These are phyloP conservation scores for Lagria hirta DNA, from an alignment of 2,888 invertebrate genomes.

Conservation along the genomic window DNA sequence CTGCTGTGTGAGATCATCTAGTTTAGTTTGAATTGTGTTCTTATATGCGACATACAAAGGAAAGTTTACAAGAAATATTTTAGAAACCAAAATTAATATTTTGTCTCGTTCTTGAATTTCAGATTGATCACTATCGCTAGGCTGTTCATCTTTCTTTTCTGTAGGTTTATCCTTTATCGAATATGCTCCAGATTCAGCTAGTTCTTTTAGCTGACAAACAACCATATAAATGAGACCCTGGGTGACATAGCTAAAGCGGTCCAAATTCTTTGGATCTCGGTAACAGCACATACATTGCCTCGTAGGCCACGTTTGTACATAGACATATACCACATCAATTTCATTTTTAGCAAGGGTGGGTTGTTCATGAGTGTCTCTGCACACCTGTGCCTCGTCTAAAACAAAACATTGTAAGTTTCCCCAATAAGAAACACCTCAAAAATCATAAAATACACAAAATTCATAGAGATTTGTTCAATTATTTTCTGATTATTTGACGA, in stretches of 20 bases:
- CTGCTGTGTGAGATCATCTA: slow-evolving; percentile 81
- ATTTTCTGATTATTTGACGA: slow-evolving; percentile 1
- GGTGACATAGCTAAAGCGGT: slow-evolving; percentile 84
- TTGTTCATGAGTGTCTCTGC: slow-evolving; percentile 75
- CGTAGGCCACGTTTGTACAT: slow-evolving; percentile 87
- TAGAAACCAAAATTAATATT: slow-evolving; percentile 83
- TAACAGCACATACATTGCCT: slow-evolving; percentile 97
- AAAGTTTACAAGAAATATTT: slow-evolving; percentile 87
- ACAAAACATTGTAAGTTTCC: slow-evolving; percentile 37
- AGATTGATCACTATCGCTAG: slow-evolving; percentile 48
- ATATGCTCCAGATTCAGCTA: slow-evolving; percentile 50
- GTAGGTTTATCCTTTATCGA: slow-evolving; percentile 70
- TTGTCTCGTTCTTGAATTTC: slow-evolving; percentile 81
- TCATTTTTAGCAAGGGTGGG: slow-evolving; percentile 75
- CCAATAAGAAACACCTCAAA: not conserved
- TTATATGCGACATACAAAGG: slow-evolving; percentile 86
- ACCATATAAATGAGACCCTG: slow-evolving; percentile 84
- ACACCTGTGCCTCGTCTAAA: slow-evolving; percentile 78
- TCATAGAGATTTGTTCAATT: not conserved
- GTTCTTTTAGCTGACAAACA: slow-evolving; percentile 78
- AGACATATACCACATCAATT: slow-evolving; percentile 79
- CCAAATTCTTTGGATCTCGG: slow-evolving; percentile 89
- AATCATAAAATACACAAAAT: too few species aligned
- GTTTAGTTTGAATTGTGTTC: slow-evolving; percentile 75
- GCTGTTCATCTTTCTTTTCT: slow-evolving; percentile 31